Evolutionary conservation across 2,797 vertebrate species (phyloP).

Genomic region (Falco biarmicus): DNA sequence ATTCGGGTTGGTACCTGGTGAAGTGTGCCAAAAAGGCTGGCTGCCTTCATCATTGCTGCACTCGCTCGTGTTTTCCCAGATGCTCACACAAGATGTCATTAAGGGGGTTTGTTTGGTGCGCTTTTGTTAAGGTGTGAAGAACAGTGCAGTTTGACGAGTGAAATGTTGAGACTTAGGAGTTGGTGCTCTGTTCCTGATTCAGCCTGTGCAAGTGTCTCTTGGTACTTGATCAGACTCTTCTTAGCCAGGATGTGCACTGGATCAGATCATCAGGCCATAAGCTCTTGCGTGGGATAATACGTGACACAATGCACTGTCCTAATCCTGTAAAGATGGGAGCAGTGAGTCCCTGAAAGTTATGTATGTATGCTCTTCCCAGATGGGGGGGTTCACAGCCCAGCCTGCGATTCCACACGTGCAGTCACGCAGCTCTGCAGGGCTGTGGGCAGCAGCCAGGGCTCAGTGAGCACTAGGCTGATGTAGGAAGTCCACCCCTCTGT

Average conservation of each 20-base stretch:
- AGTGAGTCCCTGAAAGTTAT: not conserved
- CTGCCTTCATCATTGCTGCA: not conserved
- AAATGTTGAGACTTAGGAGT: not conserved
- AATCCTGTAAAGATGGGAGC: not conserved
- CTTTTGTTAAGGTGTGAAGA: not conserved
- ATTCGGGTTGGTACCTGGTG: not conserved
- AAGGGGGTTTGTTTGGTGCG: not conserved
- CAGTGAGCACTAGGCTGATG: fast-evolving
- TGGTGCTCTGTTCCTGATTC: not conserved
- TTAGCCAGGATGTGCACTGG: not conserved
- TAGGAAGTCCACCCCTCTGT: not conserved
- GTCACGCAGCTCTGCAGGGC: not conserved
- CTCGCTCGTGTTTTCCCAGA: fast-evolving
- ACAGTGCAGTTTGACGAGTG: not conserved
- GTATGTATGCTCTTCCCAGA: not conserved
- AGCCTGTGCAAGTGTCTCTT: not conserved
- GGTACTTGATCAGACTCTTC: fast-evolving
- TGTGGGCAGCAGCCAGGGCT: not conserved
- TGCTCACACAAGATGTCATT: not conserved
- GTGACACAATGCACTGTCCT: not conserved
- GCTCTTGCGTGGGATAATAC: not conserved
- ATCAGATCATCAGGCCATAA: not conserved
- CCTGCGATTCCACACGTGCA: not conserved
- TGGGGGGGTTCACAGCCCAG: not conserved
- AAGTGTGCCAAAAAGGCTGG: not conserved